Conservation (phyloP, 2,113 vertebrate species). For the Carassius carassius region DNA sequence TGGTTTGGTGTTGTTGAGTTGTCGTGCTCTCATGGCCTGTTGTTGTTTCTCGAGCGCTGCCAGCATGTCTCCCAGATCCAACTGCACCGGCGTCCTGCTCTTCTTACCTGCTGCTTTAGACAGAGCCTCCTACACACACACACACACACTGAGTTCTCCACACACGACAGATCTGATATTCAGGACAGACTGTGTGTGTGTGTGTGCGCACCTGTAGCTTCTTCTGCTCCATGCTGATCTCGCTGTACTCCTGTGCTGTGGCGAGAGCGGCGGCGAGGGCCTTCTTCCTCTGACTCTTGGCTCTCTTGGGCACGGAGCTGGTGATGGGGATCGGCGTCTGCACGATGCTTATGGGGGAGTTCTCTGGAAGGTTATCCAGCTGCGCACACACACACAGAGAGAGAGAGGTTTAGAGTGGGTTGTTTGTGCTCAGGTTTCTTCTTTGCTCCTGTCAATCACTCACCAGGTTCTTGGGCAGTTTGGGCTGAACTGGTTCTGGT, state of each 20-base stretch:
- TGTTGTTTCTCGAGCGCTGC: conserved; percentile 96
- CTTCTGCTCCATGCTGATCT: conserved; percentile 99
- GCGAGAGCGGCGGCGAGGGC: conserved; percentile 95
- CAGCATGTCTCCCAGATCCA: conserved; percentile 97
- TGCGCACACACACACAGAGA: conserved; percentile 54
- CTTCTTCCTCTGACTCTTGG: conserved; percentile 98
- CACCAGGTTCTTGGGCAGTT: conserved; percentile 89
- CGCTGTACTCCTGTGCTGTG: conserved; percentile 96
- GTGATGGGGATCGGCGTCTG: conserved; percentile 98
- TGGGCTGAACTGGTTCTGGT: conserved; percentile 83
- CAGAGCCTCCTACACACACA: conserved; percentile 84
- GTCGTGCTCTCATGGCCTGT: conserved; percentile 94
- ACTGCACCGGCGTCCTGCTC: conserved; percentile 92
- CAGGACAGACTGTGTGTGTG: not conserved
- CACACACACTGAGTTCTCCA: not conserved
- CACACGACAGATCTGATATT: not conserved
- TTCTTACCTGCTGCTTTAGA: conserved; percentile 97
- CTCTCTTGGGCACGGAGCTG: conserved; percentile 95
- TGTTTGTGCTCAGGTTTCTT: too few relatives aligned
- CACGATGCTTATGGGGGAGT: conserved; percentile 97
- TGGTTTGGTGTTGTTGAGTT: conserved; percentile 94
- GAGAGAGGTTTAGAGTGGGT: too few relatives aligned
- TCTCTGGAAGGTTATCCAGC: conserved; percentile 94
- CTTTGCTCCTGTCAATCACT: conserved; percentile 15
- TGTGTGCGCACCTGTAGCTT: conserved; percentile 84